Evolutionary conservation across 2,797 vertebrate genomes (phyloP), one percentile per base, ranked within the genome.

Genomic region (Gymnopithys bicolor): DNA sequence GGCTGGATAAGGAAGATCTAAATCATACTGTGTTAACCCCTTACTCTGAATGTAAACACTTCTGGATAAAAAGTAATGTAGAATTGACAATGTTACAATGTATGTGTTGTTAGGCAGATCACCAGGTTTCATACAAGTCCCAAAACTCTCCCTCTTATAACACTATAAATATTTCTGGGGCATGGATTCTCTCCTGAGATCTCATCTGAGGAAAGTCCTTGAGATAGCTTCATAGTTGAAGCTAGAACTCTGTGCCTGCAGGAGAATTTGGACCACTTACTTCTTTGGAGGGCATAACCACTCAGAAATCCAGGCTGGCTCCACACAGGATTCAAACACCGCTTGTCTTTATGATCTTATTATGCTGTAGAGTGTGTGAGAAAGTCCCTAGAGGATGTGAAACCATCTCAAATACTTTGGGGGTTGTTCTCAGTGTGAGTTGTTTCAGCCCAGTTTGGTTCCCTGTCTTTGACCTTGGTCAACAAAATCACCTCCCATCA

Each of bases 401-500:
- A 83, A 92, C 5, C 2, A 8, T 7, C 49, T 24, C 27, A 76
- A 74, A 60, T 32, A 49, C 52, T 77, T 22, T 14, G 11, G 52
- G 71, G 32, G 59, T 74, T 77, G 17, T 46, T 83, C 56, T 83
- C 45, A 3, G 2, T 73, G 14, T 49, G 30, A 59, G 19, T 52
- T 75, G 17, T 67, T 91, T 80, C 48, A 60, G 63, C 35, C 21
- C 28, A 37, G 27, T 23, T 66, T 19, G 84, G 15, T 12, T 84
- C 39, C 15, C 35, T 30, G n/a, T 51, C 69, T 70, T 87, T 87
- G 91, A 89, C 81, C 60, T 60, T 49, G 28, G 25, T 84, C 60
- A 74, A 43, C 41, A 75, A 87, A 87, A 63, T 25, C 24, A 75
- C 22, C 43, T 81, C 39, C 24, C 24, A 32, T 45, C 46, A 52